Evolutionary conservation across 2,888 invertebrate species (phyloP), one percentile per base, ranked within the genome.

Genomic region (Nysson spinosus): DNA sequence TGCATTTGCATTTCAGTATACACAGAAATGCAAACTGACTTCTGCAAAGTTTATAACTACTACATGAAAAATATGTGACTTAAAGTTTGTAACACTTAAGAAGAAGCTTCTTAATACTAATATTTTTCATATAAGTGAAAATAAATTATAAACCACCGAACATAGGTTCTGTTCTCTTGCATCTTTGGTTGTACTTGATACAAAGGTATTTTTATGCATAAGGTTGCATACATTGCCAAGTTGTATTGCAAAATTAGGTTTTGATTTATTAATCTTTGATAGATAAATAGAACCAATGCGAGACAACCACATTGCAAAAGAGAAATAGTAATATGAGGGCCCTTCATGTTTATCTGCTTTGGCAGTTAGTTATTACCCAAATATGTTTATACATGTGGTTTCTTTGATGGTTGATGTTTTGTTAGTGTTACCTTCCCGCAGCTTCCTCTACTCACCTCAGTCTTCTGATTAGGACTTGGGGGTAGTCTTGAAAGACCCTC

Each of bases 401-500:
- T 73, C 65, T 76, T 75, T 71, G 77, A 65, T 74, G 79, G 67
- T 68, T 67, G 67, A 67, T 68, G 58, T 67, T 82, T 79, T 79
- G 72, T 80, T 81, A 82, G 79, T 82, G 82, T 86, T 86, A 86
- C 87, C 86, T 87, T 87, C 83, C 82, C 79, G 72, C 77, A 73
- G 85, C 82, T 80, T 85, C 80, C 83, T 85, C 83, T 86, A 87
- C 87, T 87, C 85, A 87, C 87, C 87, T 86, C 78, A 82, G 72
- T 83, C 85, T 86, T 86, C 87, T 72, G 80, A 78, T 79, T 86
- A 84, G 84, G 83, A 85, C 87, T 87, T 85, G 86, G 87, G 82
- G 86, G 85, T 84, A 86, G 84, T 86, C 86, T 85, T 84, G 87
- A 84, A 85, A 87, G 87, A 86, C 87, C 87, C 86, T 86, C 84